Percentiles rank a stretch among this genome's conserved stretches.
Conservation (phyloP, 2,113 vertebrate species). For the Prolemur simus region DNA sequence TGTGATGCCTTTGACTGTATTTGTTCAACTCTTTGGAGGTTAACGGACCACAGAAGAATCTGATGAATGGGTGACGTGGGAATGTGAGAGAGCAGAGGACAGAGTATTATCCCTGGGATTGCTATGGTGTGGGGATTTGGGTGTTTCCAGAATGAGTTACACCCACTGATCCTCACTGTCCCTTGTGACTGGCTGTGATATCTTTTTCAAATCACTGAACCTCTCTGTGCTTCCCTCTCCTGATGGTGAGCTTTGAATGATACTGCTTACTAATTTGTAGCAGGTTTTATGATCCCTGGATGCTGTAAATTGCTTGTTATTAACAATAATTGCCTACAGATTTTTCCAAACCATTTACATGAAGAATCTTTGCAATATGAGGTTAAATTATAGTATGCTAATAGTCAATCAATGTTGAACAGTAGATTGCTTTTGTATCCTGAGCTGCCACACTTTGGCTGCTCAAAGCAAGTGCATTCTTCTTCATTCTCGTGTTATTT, state of each 20-base stretch:
- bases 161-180: neutral
- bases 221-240: neutral
- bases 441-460: slow-evolving; percentile 47
- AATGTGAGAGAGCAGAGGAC: neutral
- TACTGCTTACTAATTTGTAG: slow-evolving; percentile 59
- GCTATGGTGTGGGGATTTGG: neutral
- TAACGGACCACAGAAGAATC: neutral
- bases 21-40: neutral
- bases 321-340: slow-evolving; percentile 74
- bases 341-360: slow-evolving; percentile 71
- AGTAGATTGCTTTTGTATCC: neutral
- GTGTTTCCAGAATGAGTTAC: neutral
- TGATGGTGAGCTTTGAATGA: slow-evolving; percentile 4
- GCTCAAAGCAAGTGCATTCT: slow-evolving; percentile 27
- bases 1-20: neutral
- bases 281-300: slow-evolving; percentile 56
- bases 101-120: neutral
- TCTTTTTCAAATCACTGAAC: neutral
- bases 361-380: slow-evolving; percentile 71
- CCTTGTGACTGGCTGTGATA: neutral
- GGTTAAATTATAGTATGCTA: slow-evolving; percentile 62
- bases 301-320: slow-evolving; percentile 73
- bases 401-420: slow-evolving; percentile 57
- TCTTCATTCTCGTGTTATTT: neutral
- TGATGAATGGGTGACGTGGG: neutral